Base-by-base conservation (phyloP, 2,113 vertebrate species). In the Amphiprion percula region DNA sequence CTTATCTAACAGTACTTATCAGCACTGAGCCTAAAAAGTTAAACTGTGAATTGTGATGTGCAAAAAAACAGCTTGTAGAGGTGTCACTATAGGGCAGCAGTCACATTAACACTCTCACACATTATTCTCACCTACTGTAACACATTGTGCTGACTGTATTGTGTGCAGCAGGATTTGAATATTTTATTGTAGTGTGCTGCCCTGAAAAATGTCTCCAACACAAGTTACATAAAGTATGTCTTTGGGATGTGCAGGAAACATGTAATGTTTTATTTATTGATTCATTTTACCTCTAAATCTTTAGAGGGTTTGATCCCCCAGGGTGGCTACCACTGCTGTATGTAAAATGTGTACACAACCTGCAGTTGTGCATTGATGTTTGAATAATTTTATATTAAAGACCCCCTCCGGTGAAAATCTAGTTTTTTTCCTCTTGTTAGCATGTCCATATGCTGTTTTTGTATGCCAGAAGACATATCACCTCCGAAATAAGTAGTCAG, bases 31-130 rank as follows among this genome's bases (percentile, higher is more conserved):
- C 55, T 21, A 10, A 58, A 28, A 61, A 47, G 23, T 14, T 10
- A n/a, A 53, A 53, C 8, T 15, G 24, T 52, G 23, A 30, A 37
- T 16, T 65, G 52, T 39, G 16, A 60, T 24, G 24, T 44, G 63
- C 52, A 60, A 7, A 41, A 69, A 53, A 21, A 26, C 15, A 11
- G 15, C 37, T 62, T 50, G n/a, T 50, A 16, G 12, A 62, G 10
- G 23, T 70, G 28, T 62, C 26, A 44, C 47, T 24, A 4, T 5
- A 24, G 9, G 33, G 23, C 41, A 56, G 26, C 19, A 19, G 24
- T 44, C 41, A 56, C 28, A 28, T 44, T 50, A 46, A 73, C 50
- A 61, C 63, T 24, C 30, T 41, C 41, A 68, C 44, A 24, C 30
- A 59, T 63, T 41, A 47, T 58, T 46, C 50, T 61, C n/a, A 24